These are phyloP conservation scores for Pseudolaguvia tuberculata DNA, from an alignment of 2,113 vertebrate species.

Conservation along the genomic window DNA sequence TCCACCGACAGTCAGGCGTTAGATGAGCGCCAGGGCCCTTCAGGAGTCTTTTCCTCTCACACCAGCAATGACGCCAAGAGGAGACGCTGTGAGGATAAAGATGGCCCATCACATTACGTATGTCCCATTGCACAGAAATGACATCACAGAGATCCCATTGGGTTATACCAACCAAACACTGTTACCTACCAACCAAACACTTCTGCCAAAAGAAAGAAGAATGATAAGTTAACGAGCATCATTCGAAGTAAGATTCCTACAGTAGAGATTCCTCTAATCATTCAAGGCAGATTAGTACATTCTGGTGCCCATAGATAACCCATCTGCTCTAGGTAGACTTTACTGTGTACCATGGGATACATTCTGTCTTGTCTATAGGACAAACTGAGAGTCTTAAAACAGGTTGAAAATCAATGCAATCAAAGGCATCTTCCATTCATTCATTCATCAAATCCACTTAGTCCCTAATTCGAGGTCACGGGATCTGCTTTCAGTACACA, in stretches of 20 bases:
- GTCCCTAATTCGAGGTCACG: too few relatives aligned
- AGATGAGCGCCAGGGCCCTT: slow-evolving; percentile 79
- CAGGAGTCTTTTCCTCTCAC: slow-evolving; percentile 76
- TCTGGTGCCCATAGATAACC: not conserved
- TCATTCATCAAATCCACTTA: too few relatives aligned
- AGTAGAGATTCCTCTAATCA: not conserved
- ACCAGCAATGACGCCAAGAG: slow-evolving; percentile 75
- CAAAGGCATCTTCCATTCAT: not conserved
- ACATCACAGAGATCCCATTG: not conserved
- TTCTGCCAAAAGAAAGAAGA: not conserved
- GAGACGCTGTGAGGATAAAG: slow-evolving; percentile 87
- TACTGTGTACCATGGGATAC: not conserved
- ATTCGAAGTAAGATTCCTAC: not conserved
- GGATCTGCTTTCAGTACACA: too few relatives aligned
- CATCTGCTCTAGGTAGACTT: not conserved
- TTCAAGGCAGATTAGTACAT: not conserved
- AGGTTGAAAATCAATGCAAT: not conserved
- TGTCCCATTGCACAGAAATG: slow-evolving; percentile 22
- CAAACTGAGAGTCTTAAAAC: not conserved
- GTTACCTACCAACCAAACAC: not conserved
- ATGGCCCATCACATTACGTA: slow-evolving; percentile 78
- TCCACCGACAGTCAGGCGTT: slow-evolving; percentile 72
- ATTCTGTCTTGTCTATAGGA: not conserved
- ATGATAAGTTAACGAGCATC: not conserved
- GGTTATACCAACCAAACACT: too few relatives aligned